A percentile compares a stretch with the other conserved stretches of the same genome.
Evolutionary conservation across 2,888 invertebrate genomes (phyloP).

Genomic region (Drosophila phalerata): DNA sequence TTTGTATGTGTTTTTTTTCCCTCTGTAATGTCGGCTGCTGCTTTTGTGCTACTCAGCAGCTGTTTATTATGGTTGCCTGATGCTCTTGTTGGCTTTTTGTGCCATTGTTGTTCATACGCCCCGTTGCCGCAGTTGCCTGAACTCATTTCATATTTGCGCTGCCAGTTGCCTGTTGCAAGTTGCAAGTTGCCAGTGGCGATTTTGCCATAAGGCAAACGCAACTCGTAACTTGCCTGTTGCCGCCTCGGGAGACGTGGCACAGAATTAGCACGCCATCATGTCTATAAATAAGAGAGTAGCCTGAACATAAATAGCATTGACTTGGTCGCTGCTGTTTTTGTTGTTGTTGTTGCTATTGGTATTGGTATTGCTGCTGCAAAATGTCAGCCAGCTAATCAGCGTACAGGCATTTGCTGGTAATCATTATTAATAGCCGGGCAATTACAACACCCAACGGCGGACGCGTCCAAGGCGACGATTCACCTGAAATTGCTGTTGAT

Average conservation of each 20-base stretch:
- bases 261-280: slow-evolving; percentile 72
- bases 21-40: slow-evolving; percentile 6
- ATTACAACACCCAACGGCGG: slow-evolving; percentile 66
- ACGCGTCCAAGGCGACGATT: slow-evolving; percentile 45
- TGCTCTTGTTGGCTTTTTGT: slow-evolving; percentile 49
- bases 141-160: slow-evolving; percentile 60
- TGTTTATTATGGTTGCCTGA: slow-evolving; percentile 56
- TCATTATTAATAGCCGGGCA: slow-evolving; percentile 75
- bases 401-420: slow-evolving; percentile 67
- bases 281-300: slow-evolving; percentile 69
- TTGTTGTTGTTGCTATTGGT: too few species aligned
- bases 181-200: slow-evolving; percentile 26
- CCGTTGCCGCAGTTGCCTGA: slow-evolving; percentile 50
- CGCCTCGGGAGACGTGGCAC: slow-evolving; percentile 56
- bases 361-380: slow-evolving; percentile 41
- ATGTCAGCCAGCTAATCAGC: slow-evolving; percentile 74
- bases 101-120: slow-evolving; percentile 75
- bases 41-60: slow-evolving; percentile 52
- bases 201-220: slow-evolving; percentile 34
- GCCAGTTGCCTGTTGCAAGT: slow-evolving; percentile 22
- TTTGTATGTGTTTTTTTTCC: too few species aligned
- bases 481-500: slow-evolving; percentile 44
- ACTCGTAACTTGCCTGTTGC: slow-evolving; percentile 33
- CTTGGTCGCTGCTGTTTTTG: slow-evolving; percentile 21
- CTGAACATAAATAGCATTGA: slow-evolving; percentile 70